Evolutionary conservation across 2,888 invertebrate genomes (phyloP).

Genomic region (Tenthredo amoena): DNA sequence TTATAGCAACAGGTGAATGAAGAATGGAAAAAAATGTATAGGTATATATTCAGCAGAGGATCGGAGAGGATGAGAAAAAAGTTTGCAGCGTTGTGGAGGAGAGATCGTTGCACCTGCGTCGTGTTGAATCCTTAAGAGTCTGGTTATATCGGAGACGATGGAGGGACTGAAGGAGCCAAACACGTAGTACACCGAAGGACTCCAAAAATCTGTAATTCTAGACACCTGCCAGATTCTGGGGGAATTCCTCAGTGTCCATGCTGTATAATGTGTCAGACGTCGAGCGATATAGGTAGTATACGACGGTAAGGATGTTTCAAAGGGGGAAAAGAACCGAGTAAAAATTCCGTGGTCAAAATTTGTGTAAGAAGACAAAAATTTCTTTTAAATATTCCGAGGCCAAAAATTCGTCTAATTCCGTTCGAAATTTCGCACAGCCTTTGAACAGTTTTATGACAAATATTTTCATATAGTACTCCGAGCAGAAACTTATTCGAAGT

Average conservation of each 20-base stretch:
- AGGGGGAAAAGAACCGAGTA: background rate
- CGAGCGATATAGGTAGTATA: background rate
- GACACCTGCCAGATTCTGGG: slow-evolving; percentile 15
- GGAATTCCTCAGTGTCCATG: slow-evolving; percentile 4
- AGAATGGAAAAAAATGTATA: background rate
- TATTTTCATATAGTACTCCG: background rate
- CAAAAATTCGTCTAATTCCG: background rate
- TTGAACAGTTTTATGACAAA: background rate
- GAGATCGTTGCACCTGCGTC: slow-evolving; percentile 28
- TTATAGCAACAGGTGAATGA: background rate
- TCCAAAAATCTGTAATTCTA: slow-evolving; percentile 24
- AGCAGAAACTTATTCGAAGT: background rate
- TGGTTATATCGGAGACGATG: background rate
- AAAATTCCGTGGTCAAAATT: background rate
- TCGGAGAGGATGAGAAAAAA: background rate
- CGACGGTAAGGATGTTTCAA: background rate
- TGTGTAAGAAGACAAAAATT: background rate
- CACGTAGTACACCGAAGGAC: background rate
- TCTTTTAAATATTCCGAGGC: background rate
- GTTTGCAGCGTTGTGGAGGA: background rate
- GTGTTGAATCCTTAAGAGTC: background rate
- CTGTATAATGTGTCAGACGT: slow-evolving; percentile 5
- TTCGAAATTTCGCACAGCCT: background rate
- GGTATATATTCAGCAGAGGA: background rate
- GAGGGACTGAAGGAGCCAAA: background rate